Percentiles rank a stretch among this genome's conserved stretches.
phyloP scores from a whole-genome alignment of 1,140 invertebrate species.

The Leptinotarsa texana region DNA sequence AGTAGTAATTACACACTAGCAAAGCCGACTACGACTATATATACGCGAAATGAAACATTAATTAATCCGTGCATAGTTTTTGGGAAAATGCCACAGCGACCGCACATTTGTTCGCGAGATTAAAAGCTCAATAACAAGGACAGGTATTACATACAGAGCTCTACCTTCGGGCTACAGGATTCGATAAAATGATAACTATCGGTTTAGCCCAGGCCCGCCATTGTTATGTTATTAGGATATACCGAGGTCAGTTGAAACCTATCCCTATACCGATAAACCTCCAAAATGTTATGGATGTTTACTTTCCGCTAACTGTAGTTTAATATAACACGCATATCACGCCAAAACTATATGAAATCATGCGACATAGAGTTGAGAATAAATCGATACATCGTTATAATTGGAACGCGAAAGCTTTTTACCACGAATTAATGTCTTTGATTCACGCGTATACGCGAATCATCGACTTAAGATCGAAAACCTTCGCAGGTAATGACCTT shows the following conservation, averaged over 20 bases:
- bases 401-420: too few species aligned
- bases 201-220: neutral
- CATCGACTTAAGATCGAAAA: too few species aligned
- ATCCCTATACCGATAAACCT: too few species aligned
- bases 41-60: constrained; percentile 2
- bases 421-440: too few species aligned
- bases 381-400: too few species aligned
- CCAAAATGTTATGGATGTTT: too few species aligned
- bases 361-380: too few species aligned
- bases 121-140: neutral
- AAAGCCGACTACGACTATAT: neutral
- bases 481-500: too few species aligned
- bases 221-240: neutral
- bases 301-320: too few species aligned
- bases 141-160: neutral
- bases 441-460: too few species aligned
- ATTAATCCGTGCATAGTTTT: constrained; percentile 5
- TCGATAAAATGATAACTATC: neutral
- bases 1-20: neutral
- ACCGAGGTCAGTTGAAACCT: neutral
- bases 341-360: too few species aligned
- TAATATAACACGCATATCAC: too few species aligned
- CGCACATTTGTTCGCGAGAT: constrained; percentile 7
- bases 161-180: neutral
- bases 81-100: constrained; percentile 2